These are phyloP conservation scores for Hylomyscus alleni DNA, from an alignment of 2,797 vertebrate species.

Conservation along the genomic window DNA sequence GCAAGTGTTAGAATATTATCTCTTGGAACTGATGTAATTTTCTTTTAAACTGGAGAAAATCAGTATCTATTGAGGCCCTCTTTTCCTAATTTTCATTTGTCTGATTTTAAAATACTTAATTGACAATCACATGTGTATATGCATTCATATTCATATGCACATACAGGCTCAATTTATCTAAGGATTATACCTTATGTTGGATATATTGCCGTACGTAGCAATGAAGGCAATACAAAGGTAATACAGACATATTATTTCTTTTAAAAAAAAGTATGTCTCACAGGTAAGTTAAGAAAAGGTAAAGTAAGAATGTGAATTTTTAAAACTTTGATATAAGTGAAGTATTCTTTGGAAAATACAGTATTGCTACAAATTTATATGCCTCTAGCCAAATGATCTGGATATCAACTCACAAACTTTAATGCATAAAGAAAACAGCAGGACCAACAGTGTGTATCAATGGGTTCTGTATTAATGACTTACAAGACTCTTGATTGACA, in stretches of 20 bases:
- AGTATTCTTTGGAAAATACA: background rate
- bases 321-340: background rate
- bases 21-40: constrained; percentile 44
- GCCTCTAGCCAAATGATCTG: background rate
- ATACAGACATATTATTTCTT: background rate
- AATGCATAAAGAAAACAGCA: background rate
- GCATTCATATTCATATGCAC: background rate
- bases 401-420: background rate
- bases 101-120: constrained; percentile 28
- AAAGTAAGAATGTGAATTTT: rapidly evolving
- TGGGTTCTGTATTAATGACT: background rate
- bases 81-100: constrained; percentile 39
- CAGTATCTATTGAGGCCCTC: constrained; percentile 40
- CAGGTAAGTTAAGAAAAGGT: background rate
- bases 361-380: background rate
- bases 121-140: background rate
- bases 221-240: background rate
- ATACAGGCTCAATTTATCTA: background rate
- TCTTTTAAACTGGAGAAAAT: constrained; percentile 59
- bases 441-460: background rate
- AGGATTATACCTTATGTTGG: background rate
- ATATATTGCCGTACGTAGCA: background rate
- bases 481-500: background rate
- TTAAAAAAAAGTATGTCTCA: background rate
- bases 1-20: constrained; percentile 66